These are phyloP conservation scores for Alethe castanea DNA, from an alignment of 2,113 vertebrate species.

Conservation along the genomic window DNA sequence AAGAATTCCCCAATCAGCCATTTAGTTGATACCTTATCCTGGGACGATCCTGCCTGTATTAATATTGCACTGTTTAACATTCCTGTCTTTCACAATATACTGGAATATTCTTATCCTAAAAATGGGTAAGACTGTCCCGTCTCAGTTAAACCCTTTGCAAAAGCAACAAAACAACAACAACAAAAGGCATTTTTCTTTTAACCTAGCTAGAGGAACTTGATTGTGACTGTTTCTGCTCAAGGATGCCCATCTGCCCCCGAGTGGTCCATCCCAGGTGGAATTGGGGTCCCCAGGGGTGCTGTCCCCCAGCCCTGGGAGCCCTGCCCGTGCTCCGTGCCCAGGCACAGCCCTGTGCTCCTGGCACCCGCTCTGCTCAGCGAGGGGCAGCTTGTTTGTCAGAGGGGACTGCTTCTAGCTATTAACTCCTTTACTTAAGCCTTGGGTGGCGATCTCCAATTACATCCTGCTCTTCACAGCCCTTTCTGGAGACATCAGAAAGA, in stretches of 20 bases:
- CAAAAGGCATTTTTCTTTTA: neutral
- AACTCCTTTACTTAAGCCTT: neutral
- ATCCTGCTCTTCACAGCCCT: neutral
- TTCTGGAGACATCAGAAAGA: neutral
- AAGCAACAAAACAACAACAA: neutral
- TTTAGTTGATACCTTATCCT: neutral
- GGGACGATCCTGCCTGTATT: neutral
- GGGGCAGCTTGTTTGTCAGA: neutral
- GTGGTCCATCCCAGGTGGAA: neutral
- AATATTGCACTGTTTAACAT: neutral
- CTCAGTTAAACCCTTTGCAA: neutral
- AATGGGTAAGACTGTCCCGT: neutral
- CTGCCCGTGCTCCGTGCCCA: fast-evolving
- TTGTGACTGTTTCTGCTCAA: neutral
- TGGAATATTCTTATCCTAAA: neutral
- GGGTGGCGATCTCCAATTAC: neutral
- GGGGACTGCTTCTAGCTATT: neutral
- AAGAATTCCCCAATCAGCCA: neutral
- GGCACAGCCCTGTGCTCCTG: fast-evolving
- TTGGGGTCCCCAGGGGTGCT: fast-evolving
- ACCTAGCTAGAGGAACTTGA: neutral
- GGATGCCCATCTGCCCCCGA: neutral
- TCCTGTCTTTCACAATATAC: neutral
- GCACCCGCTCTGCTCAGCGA: fast-evolving
- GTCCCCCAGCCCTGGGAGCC: neutral